Evolutionary conservation across 2,888 invertebrate genomes (phyloP), one percentile per base, ranked within the genome.

Genomic region (Catocala fraxini): DNA sequence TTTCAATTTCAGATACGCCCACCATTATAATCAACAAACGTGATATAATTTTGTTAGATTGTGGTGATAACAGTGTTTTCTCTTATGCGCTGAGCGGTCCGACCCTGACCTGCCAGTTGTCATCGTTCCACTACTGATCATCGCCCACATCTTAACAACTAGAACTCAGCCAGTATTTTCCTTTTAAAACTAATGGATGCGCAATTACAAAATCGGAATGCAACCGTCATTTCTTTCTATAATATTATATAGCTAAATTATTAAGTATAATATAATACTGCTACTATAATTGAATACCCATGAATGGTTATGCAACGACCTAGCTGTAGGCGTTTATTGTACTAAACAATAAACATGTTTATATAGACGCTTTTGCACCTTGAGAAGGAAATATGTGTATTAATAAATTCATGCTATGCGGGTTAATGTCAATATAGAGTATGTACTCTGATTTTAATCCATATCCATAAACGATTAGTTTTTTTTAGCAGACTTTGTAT

Each of bases 21-120:
- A 35, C 35, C 6, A 35, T 35, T 2, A 7, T 35, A 35, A 35
- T 7, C 35, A 35, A 35, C 35, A 15, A 15, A 33, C 41, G 39
- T 15, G 48, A 45, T 64, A 60, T 65, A 59, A 49, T 71, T 63
- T 70, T 66, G 56, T 65, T 56, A 74, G 70, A 77, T 73, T 35
- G 42, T 59, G 48, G 56, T 51, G 64, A 63, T 63, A 63, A 55
- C 51, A 43, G 10, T 35, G 34, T 35, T 39, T 41, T 67, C 70
- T 65, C 62, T 63, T 51, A 67, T 66, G 66, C 55, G 51, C 58
- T 34, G 70, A 76, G 70, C 41, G 33, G 45, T 49, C 35, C 58
- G 51, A 62, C 81, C 83, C 75, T 82, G 83, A 83, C 83, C 83
- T 65, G 69, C 53, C 65, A 60, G 59, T 68, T 72, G 68, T 70